phyloP scores from a whole-genome alignment of 2,113 vertebrate species.

The Cyphomyrus plagiostoma region DNA sequence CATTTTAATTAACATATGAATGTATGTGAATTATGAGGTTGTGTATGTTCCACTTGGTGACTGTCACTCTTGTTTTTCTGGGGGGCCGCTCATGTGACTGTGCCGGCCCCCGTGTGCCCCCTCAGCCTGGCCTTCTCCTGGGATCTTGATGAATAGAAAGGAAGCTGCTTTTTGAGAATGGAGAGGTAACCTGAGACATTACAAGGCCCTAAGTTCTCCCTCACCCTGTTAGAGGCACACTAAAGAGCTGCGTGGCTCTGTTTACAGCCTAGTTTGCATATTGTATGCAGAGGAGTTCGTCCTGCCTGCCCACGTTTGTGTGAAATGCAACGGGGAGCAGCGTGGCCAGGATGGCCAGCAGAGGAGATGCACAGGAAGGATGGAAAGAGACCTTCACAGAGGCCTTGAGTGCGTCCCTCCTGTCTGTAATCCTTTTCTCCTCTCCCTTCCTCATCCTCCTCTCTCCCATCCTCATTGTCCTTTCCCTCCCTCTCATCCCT shows the following conservation, averaged over 20 bases:
- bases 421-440: neutral
- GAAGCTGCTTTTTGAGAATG: neutral
- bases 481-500: neutral
- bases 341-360: neutral
- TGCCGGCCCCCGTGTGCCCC: neutral
- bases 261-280: neutral
- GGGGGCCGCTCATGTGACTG: neutral
- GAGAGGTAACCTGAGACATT: neutral
- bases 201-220: neutral
- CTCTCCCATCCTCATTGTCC: neutral
- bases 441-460: neutral
- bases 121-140: neutral
- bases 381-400: neutral
- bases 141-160: neutral
- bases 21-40: neutral
- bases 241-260: neutral
- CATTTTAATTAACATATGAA: neutral
- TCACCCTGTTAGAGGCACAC: neutral
- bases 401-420: neutral
- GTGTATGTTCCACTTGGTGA: neutral
- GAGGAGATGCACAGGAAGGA: neutral
- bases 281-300: neutral
- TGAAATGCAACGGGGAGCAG: neutral
- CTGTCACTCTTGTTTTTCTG: neutral
- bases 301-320: neutral